phyloP scores from a whole-genome alignment of 1,140 invertebrate species.

The Penaeus chinensis region DNA sequence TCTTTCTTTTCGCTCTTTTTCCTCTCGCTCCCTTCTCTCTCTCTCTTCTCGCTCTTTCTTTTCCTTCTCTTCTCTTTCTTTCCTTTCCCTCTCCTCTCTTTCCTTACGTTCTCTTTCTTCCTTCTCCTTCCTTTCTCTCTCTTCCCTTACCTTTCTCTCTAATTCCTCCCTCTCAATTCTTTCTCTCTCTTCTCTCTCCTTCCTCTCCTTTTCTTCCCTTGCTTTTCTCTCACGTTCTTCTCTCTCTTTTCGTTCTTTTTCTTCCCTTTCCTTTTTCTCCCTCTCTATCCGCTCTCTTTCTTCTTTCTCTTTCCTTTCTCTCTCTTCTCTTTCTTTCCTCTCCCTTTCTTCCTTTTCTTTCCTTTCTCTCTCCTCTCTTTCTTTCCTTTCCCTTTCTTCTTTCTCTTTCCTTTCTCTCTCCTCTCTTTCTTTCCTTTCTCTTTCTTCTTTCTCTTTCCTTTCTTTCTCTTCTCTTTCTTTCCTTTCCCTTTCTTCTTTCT shows the following conservation, averaged over 20 bases:
- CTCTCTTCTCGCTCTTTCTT: conserved; percentile 7
- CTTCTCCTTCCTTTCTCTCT: conserved; percentile 6
- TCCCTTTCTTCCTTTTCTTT: background rate
- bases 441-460: background rate
- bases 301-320: background rate
- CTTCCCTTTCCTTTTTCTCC: background rate
- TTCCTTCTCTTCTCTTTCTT: conserved; percentile 10
- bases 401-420: background rate
- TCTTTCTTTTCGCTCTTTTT: background rate
- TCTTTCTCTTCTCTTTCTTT: background rate
- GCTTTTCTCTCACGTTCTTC: background rate
- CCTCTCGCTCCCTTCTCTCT: background rate
- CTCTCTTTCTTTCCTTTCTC: background rate
- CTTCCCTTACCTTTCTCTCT: conserved; percentile 15
- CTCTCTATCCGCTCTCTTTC: background rate
- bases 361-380: background rate
- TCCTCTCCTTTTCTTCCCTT: conserved; percentile 11
- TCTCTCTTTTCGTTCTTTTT: background rate
- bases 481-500: background rate
- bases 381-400: background rate
- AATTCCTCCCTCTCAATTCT: conserved; percentile 2
- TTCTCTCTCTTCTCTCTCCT: conserved; percentile 18
- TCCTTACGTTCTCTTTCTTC: conserved; percentile 27
- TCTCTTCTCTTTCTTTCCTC: background rate
- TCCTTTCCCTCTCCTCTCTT: conserved; percentile 21